These are phyloP conservation scores for Planococcus citri DNA, from an alignment of 1,140 invertebrate species.

Conservation along the genomic window DNA sequence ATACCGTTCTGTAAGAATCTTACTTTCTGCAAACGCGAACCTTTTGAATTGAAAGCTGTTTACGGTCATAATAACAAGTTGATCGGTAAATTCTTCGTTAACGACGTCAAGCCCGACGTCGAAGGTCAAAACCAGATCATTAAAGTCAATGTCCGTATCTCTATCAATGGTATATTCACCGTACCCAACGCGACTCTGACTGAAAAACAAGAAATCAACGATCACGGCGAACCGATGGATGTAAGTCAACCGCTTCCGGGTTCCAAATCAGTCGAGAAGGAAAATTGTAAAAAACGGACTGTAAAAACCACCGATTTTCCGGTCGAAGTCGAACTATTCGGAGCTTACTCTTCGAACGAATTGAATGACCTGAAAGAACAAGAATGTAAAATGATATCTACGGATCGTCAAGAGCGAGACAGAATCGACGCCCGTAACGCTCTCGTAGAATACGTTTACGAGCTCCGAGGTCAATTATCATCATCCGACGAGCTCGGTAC, in stretches of 20 bases:
- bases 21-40: conserved; percentile 78
- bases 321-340: too few species aligned
- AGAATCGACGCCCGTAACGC: conserved; percentile 89
- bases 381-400: too few species aligned
- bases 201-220: conserved; percentile 55
- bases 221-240: conserved; percentile 39
- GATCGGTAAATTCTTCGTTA: conserved; percentile 64
- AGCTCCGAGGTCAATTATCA: conserved; percentile 70
- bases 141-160: conserved; percentile 88
- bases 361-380: too few species aligned
- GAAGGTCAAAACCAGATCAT: conserved; percentile 85
- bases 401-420: conserved; percentile 87
- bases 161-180: conserved; percentile 81
- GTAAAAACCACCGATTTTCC: conserved; percentile 70
- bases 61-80: conserved; percentile 49
- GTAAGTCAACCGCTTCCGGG: conserved; percentile 28
- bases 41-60: conserved; percentile 69
- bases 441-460: conserved; percentile 96
- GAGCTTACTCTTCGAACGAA: too few species aligned
- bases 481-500: conserved; percentile 59
- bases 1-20: conserved; percentile 88
- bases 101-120: conserved; percentile 68
- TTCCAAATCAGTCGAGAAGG: conserved; percentile 36
- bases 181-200: conserved; percentile 71
- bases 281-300: conserved; percentile 64